Base-by-base conservation (phyloP, 2,888 invertebrate species). In the Pediacus dermestoides region DNA sequence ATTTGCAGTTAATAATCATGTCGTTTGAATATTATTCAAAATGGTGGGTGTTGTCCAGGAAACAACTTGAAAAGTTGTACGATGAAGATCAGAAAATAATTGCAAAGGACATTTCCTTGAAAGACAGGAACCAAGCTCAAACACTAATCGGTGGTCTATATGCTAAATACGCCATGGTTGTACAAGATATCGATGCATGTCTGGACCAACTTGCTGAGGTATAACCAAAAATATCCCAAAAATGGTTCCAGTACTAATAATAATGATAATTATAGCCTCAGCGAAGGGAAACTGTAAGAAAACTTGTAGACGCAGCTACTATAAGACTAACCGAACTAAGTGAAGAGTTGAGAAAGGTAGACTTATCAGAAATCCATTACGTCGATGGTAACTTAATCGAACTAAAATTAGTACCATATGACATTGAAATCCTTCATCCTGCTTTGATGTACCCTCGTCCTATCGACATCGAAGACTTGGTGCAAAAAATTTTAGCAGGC, bases 331-430 rank as follows among this genome's bases (percentile, higher is more conserved):
- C 77, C 2, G 81, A 82, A 57, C 60, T 80, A 12, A 80, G 79
- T 57, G 58, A 64, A 16, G 73, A 74, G 27, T 58, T 82, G 10
- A 74, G 76, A 52, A 71, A 75, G 43, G 67, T 79, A 6, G 76
- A 80, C 59, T 67, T 70, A 3, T 75, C 76, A 4, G 78, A 82
- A 58, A 80, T 72, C 54, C 85, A 84, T 33, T 88, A 84, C 67
- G 75, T 84, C 31, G 88, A 88, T 57, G 81, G 84, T 53, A 75
- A 79, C 15, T 61, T 86, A 32, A 74, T 81, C 34, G 80, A 82
- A 66, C 64, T 85, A 61, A 78, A 85, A 44, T 72, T 86, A 48
- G 74, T 81, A 11, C 87, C 87, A 0, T 70, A 77, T 22, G 77
- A 81, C 42, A 63, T 82, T n/a, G 74, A 80, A 60, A 71, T 82